A percentile compares a stretch with the other conserved stretches of the same genome.
Conservation (phyloP, 2,888 invertebrate species). For the Galerucella pusilla region DNA sequence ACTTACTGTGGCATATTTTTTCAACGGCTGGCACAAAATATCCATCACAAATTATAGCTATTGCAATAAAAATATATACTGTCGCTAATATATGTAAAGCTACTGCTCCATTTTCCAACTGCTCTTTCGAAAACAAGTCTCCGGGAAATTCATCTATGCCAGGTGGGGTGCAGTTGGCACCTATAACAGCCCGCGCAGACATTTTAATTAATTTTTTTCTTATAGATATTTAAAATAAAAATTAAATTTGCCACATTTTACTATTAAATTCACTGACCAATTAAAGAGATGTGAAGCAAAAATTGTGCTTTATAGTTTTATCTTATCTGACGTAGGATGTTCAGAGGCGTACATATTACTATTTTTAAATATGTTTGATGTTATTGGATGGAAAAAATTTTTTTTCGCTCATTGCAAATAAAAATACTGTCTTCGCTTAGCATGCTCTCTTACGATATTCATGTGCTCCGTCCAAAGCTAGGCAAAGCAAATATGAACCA, state of each 20-base stretch:
- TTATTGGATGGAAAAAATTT: background rate
- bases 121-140: constrained; percentile 19
- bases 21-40: constrained; percentile 30
- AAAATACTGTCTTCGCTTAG: background rate
- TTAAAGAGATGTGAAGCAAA: constrained; percentile 3
- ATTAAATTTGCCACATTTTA: background rate
- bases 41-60: constrained; percentile 30
- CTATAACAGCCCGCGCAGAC: constrained; percentile 2
- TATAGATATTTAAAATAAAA: background rate
- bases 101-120: constrained; percentile 27
- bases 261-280: constrained; percentile 4
- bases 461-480: background rate
- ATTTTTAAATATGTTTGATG: background rate
- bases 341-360: background rate
- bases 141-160: constrained; percentile 25
- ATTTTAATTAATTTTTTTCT: background rate
- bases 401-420: background rate
- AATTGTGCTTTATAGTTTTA: constrained; percentile 15
- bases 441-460: background rate
- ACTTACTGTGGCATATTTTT: constrained; percentile 32
- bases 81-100: constrained; percentile 22
- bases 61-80: constrained; percentile 22
- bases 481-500: too few relatives aligned
- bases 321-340: constrained; percentile 18
- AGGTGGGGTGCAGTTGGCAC: constrained; percentile 27